Conservation (phyloP, 2,888 invertebrate genomes). For the Bibio marci region DNA sequence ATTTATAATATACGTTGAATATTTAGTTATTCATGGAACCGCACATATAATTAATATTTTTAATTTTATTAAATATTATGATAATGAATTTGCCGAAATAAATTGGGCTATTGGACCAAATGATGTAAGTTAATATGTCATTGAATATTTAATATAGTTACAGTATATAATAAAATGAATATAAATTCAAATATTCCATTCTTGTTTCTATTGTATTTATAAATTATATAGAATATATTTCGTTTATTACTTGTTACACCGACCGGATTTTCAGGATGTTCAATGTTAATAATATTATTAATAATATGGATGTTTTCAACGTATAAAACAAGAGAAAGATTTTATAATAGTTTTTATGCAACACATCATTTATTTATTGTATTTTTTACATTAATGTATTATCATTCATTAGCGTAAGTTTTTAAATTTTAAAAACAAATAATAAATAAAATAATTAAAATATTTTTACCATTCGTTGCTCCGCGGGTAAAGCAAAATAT, state of each 20-base stretch:
- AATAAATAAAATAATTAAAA: no score
- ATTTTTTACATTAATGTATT: conserved; percentile 1
- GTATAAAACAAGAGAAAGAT: conserved; percentile 27
- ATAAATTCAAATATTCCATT: no score
- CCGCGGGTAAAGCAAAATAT: no score
- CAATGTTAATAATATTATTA: neutral
- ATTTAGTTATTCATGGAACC: conserved; percentile 33
- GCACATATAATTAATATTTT: conserved; percentile 37
- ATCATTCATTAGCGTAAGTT: neutral
- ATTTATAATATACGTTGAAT: no score
- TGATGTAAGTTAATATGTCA: neutral
- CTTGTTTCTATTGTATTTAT: no score
- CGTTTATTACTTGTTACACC: neutral
- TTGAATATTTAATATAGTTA: no score
- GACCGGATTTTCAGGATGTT: conserved; percentile 1
- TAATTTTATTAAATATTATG: conserved; percentile 36
- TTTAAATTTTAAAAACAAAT: no score
- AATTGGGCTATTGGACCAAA: conserved; percentile 27
- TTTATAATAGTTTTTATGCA: conserved; percentile 18
- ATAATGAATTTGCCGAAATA: conserved; percentile 28
- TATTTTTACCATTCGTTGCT: no score
- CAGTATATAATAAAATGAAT: no score
- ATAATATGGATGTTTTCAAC: neutral
- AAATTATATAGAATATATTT: neutral
- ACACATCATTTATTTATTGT: conserved; percentile 1